Evolutionary conservation across 2,113 vertebrate genomes (phyloP).

Genomic region (Carassius gibelio): DNA sequence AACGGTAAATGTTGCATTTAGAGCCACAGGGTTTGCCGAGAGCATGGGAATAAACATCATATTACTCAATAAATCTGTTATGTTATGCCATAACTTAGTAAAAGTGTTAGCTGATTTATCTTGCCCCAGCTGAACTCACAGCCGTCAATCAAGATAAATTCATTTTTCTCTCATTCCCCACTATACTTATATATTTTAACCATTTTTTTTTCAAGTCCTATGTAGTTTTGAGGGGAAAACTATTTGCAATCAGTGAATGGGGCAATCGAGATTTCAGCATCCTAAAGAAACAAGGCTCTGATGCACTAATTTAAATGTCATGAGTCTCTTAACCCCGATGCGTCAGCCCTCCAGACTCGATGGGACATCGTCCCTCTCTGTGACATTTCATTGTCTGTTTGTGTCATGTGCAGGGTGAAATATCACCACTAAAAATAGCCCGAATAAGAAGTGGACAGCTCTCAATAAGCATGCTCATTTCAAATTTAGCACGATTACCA

Average conservation of each 20-base stretch:
- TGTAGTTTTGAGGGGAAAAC: neutral
- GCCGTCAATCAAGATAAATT: neutral
- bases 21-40: neutral
- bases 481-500: neutral
- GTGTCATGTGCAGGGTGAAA: constrained; percentile 39
- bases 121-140: neutral
- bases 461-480: neutral
- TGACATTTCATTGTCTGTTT: constrained; percentile 59
- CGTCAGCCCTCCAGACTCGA: neutral
- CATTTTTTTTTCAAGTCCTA: neutral
- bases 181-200: neutral
- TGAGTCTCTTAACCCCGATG: constrained; percentile 52
- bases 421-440: constrained; percentile 52
- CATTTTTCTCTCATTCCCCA: neutral
- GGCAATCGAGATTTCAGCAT: neutral
- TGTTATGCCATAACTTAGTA: neutral
- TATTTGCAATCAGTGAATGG: constrained; percentile 5
- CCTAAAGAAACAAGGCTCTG: constrained; percentile 26
- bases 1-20: neutral
- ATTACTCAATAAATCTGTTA: neutral
- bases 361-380: constrained; percentile 28
- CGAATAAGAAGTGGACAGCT: neutral
- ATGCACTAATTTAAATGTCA: constrained; percentile 62
- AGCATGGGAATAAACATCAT: neutral
- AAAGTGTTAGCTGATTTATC: neutral